phyloP scores from a whole-genome alignment of 1,140 invertebrate genomes.

The Augochlora pura region DNA sequence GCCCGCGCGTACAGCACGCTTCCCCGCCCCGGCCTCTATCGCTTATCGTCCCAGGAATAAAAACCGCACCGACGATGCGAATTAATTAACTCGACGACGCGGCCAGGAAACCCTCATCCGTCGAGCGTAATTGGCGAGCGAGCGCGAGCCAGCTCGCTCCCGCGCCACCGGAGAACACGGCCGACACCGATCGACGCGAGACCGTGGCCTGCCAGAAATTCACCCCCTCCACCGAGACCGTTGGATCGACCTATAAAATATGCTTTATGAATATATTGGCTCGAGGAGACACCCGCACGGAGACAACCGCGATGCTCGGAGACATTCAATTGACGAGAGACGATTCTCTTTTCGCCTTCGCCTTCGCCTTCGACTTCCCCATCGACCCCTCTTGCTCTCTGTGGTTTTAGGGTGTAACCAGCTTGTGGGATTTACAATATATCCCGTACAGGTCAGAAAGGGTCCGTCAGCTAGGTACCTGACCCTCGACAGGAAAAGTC shows the following conservation, averaged over 20 bases:
- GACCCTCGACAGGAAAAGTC: no score
- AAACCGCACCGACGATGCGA: slow-evolving; percentile 4
- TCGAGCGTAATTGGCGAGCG: slow-evolving; percentile 7
- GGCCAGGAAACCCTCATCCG: slow-evolving; percentile 24
- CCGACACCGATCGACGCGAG: background rate
- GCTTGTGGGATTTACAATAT: no score
- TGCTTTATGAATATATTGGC: slow-evolving; percentile 4
- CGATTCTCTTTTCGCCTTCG: background rate
- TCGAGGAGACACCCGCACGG: background rate
- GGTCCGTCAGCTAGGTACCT: no score
- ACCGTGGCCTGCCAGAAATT: background rate
- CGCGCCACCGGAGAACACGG: background rate
- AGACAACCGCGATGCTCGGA: background rate
- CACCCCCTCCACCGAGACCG: background rate
- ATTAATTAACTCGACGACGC: background rate
- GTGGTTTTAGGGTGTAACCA: background rate
- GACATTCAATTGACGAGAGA: background rate
- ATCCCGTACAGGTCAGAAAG: no score
- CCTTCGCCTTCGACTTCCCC: no score
- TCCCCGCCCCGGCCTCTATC: background rate
- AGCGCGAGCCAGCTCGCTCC: background rate
- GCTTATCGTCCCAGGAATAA: slow-evolving; percentile 24
- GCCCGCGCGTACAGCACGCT: background rate
- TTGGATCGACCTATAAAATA: slow-evolving; percentile 4
- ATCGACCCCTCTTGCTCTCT: background rate